Conservation (phyloP, 2,113 vertebrate genomes). For the Mungos mungo region DNA sequence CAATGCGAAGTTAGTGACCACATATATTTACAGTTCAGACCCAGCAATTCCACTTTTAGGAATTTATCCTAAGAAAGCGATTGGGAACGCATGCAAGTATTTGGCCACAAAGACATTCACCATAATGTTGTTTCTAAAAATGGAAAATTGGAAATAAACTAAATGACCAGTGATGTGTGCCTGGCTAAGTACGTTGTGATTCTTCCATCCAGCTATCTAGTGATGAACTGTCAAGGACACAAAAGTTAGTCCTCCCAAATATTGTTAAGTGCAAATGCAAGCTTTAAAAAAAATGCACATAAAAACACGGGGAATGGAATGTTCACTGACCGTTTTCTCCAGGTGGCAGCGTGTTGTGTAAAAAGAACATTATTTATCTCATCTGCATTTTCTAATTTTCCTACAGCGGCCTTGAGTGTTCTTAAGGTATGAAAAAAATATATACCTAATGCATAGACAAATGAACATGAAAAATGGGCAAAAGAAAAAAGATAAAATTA, state of each 20-base stretch:
- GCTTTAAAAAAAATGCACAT: not conserved
- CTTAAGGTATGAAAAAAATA: not conserved
- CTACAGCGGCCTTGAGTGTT: not conserved
- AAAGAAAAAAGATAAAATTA: not conserved
- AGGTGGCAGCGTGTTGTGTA: not conserved
- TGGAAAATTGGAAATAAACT: slow-evolving; percentile 3
- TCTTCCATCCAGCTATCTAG: not conserved
- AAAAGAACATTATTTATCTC: not conserved
- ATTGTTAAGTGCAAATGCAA: not conserved
- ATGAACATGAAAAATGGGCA: not conserved
- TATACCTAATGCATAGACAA: not conserved
- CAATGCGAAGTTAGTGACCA: not conserved
- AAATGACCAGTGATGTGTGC: not conserved
- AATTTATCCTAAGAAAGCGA: slow-evolving; percentile 26
- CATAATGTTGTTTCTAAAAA: not conserved
- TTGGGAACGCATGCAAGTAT: not conserved
- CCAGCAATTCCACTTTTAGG: not conserved
- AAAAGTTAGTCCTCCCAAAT: not conserved
- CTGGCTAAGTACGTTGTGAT: not conserved
- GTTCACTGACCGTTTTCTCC: not conserved
- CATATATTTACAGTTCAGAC: not conserved
- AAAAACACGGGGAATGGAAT: not conserved
- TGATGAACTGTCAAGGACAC: not conserved
- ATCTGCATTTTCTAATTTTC: not conserved
- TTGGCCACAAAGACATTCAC: not conserved